Evolutionary conservation across 2,113 vertebrate species (phyloP), one percentile per base, ranked within the genome.

Genomic region (Thomomys bottae): DNA sequence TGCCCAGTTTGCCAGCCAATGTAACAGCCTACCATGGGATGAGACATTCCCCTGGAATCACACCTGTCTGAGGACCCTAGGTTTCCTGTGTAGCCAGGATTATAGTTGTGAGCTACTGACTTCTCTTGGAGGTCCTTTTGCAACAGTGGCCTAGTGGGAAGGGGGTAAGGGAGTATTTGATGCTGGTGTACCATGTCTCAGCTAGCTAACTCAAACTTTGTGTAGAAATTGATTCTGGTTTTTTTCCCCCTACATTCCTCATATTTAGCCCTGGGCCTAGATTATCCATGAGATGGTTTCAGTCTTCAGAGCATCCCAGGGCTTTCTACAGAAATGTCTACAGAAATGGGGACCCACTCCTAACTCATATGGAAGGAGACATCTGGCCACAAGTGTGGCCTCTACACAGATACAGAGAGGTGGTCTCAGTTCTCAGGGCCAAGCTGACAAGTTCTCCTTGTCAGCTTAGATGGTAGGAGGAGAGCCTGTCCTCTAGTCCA

Each of bases 221-320:
- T 61, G 66, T 3, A 6, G 17, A 21, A 6, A 2, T 0, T 0
- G 7, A 3, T 23, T 24, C 28, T 54, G n/a, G n/a, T n/a, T 57
- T 54, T 76, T 18, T 34, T 34, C 10, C 23, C 26, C 10, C 23
- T 21, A 1, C 34, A 32, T 12, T 15, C 11, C n/a, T 12, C 24
- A 5, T 17, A 40, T 38, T 38, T 24, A 32, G 14, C 20, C 5
- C 3, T 4, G 73, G 38, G 4, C 20, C 84, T 45, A 23, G 28
- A 21, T 24, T 66, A 42, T 3, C 1, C 66, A 42, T 4, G 21
- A 70, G 36, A 30, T 61, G 36, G 71, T 42, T 63, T 68, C 40
- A 32, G 7, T 63, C 66, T 18, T 2, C 0, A 3, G 10, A 24
- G 77, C 36, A 86, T 71, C 73, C 49, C 28, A 28, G 67, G n/a